Conservation (phyloP, 2,888 invertebrate species). For the Holacanthella duospinosa region DNA sequence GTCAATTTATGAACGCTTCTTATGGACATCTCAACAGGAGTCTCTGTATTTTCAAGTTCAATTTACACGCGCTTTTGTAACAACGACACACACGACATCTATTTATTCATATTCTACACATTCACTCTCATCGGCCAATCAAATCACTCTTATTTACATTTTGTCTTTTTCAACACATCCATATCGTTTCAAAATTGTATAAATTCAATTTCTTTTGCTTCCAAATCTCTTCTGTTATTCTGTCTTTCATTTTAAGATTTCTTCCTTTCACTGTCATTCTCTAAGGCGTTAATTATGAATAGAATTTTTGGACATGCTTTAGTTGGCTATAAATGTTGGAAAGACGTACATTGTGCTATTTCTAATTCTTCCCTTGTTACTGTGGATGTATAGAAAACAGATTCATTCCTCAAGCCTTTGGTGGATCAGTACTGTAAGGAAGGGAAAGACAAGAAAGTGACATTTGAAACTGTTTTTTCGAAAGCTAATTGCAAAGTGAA, state of each 20-base stretch:
- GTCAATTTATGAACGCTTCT: too few species aligned
- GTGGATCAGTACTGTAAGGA: slow-evolving; percentile 89
- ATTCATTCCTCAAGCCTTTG: slow-evolving; percentile 84
- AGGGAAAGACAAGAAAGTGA: slow-evolving; percentile 90
- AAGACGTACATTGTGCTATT: not conserved
- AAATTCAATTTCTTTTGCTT: too few species aligned
- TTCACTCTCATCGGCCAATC: too few species aligned
- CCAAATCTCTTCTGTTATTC: not conserved
- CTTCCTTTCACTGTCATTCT: slow-evolving; percentile 25
- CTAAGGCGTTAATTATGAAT: not conserved
- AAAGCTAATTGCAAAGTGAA: slow-evolving; percentile 90
- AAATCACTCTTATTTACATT: not conserved
- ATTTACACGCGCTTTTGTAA: too few species aligned
- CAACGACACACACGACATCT: too few species aligned
- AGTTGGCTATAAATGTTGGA: slow-evolving; percentile 6
- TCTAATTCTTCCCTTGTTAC: slow-evolving; percentile 4
- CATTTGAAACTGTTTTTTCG: slow-evolving; percentile 87
- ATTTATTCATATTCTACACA: too few species aligned
- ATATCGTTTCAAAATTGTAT: too few species aligned
- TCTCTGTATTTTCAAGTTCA: too few species aligned
- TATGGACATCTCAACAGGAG: too few species aligned
- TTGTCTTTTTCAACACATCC: not conserved
- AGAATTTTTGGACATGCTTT: too few species aligned
- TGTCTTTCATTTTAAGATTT: slow-evolving; percentile 9
- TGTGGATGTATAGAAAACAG: slow-evolving; percentile 63